Conservation (phyloP, 2,888 invertebrate species). For the Ennomos quercinarius region DNA sequence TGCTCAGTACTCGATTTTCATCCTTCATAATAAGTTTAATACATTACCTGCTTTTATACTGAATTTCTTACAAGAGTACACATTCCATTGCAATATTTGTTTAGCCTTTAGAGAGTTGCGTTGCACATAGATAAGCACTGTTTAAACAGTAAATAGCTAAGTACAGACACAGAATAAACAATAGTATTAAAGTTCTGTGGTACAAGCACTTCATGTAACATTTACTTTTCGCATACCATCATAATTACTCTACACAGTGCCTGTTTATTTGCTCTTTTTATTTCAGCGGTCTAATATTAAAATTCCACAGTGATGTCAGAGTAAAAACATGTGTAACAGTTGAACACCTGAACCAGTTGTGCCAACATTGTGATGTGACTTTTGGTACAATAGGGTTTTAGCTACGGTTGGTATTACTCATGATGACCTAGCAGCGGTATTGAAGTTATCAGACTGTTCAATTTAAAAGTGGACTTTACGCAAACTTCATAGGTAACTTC, state of each 20-base stretch:
- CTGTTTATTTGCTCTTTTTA: constrained; percentile 22
- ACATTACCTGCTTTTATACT: too few relatives aligned
- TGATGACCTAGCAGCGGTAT: constrained; percentile 5
- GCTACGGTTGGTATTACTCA: constrained; percentile 29
- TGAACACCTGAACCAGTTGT: constrained; percentile 57
- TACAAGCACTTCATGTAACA: constrained; percentile 4
- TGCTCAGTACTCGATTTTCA: too few relatives aligned
- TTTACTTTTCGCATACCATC: constrained; percentile 32
- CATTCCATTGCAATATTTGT: not conserved
- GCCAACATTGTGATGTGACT: constrained; percentile 53
- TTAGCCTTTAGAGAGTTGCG: not conserved
- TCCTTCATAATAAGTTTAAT: too few relatives aligned
- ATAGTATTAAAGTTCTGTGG: too few relatives aligned
- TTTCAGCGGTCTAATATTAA: constrained; percentile 36
- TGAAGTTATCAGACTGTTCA: constrained; percentile 11
- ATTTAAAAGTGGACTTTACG: not conserved
- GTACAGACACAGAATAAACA: not conserved
- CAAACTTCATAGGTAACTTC: too few relatives aligned
- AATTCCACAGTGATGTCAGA: constrained; percentile 64
- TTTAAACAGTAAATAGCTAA: constrained; percentile 4
- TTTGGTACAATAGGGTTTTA: constrained; percentile 39
- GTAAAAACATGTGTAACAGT: constrained; percentile 48
- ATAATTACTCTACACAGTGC: constrained; percentile 16
- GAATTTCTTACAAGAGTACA: too few relatives aligned
- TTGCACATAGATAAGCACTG: constrained; percentile 15